Evolutionary conservation across 2,113 vertebrate species (phyloP), one percentile per base, ranked within the genome.

Genomic region (Marmota monax): DNA sequence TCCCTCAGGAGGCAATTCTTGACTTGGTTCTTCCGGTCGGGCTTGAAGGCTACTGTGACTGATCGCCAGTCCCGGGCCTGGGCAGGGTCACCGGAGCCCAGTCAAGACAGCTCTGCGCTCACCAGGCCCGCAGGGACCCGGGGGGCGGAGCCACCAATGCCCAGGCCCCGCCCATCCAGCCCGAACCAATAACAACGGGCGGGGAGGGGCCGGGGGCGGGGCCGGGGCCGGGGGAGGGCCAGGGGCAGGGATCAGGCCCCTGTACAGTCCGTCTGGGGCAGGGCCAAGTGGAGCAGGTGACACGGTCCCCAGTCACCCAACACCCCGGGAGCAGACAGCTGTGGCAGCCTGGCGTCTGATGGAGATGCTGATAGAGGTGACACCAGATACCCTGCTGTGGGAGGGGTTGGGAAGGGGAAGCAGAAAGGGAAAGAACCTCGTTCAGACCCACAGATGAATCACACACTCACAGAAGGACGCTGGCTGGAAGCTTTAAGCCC

Each of bases 251-350:
- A 76, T 8, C 14, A 12, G 34, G 18, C 20, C n/a, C 79, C 2
- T 25, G 25, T 80, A 48, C 65, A 48, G 34, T 72, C 1, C 3
- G 29, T 5, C 93, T 95, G 97, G 82, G 63, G 32, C 78, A 73
- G 23, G 83, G 92, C 96, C 95, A 97, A 96, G 34, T 92, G 87
- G 97, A 93, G 39, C 98, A 95, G 96, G 70, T 42, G 58, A 87
- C 74, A 94, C 0, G 79, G 91, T 10, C 5, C 78, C 90, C 5
- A 0, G 97, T 96, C 94, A 98, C 48, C 96, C 88, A 90, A 96
- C 73, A 94, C 97, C 82, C 0, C 0, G 65, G 42, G 37, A 92
- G 83, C 70, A 39, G 95, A 87, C 48, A 8, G 63, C 6, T 0
- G 61, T 11, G 88, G 53, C 85, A n/a, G 96, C 85, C 96, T 90